Evolutionary conservation across 2,113 vertebrate species (phyloP).

Genomic region (Rhinolophus ferrumequinum): DNA sequence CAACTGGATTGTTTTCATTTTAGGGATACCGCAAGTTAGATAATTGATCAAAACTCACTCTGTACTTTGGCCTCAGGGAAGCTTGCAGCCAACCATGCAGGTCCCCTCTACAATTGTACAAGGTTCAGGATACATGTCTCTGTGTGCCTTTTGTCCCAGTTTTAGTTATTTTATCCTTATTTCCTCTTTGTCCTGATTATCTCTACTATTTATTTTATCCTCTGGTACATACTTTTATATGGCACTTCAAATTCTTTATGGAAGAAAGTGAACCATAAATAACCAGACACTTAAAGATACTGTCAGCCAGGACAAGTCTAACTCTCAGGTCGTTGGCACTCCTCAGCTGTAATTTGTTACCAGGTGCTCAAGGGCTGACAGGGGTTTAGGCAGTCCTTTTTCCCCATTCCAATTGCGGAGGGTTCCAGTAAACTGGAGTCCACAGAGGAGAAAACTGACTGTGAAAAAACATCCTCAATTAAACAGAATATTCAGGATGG

Average conservation of each 20-base stretch:
- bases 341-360: neutral
- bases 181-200: constrained; percentile 43
- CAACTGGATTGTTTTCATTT: neutral
- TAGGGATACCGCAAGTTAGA: neutral
- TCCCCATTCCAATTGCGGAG: neutral
- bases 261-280: constrained; percentile 8
- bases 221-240: neutral
- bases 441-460: neutral
- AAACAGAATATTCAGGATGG: neutral
- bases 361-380: neutral
- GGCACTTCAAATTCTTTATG: neutral
- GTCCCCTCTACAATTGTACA: neutral
- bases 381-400: neutral
- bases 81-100: neutral
- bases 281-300: neutral
- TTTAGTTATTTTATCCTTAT: neutral
- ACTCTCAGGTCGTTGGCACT: neutral
- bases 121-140: neutral
- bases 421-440: neutral
- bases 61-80: neutral
- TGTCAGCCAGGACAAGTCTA: neutral
- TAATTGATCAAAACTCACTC: neutral
- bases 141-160: neutral
- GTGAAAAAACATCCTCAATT: neutral
- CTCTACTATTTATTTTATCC: constrained; percentile 29